Base-by-base conservation (phyloP, 2,888 invertebrate species). In the Horisme vitalbata region DNA sequence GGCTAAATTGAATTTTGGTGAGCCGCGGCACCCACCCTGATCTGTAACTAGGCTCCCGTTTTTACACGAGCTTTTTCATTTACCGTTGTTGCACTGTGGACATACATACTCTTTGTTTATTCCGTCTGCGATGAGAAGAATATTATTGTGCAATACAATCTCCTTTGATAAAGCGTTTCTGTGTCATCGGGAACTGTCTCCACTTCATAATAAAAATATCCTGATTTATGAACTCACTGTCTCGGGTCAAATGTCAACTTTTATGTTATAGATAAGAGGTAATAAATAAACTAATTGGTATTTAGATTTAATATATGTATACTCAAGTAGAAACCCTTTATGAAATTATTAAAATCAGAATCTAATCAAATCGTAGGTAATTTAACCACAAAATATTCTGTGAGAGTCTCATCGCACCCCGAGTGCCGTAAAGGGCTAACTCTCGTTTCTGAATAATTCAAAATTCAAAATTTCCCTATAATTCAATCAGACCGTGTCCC, bases 401-500 rank as follows among this genome's bases (percentile, higher is more conserved):
- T 53, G 41, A 33, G 12, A 21, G 55, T 59, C 61, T 61, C 60
- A 36, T 54, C 54, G 45, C 58, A 57, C 47, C 64, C 63, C 59
- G 52, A 61, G 63, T 62, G 65, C 71, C 75, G 68, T 75, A 84
- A 86, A 87, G 86, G 84, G 86, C 81, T 80, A 83, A 80, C 83
- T 76, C 68, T 65, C 65, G 63, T 62, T 65, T 57, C 75, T 84
- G 79, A 87, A 84, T 88, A 80, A 88, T 88, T 87, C 87, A 84
- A 85, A 87, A 86, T 84, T 85, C 85, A 79, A 85, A 87, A 86
- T 86, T 84, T 82, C 81, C 81, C 83, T 82, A 85, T 87, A 87
- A 89, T 89, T 88, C 88, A 88, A 89, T 88, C 83, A 83, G 70
- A 63, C 65, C 71, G 55, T 53, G 63, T 66, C 64, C 71, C 72